These are phyloP conservation scores for Nephrocerus scutellatus DNA, from an alignment of 2,888 invertebrate species.

Conservation along the genomic window DNA sequence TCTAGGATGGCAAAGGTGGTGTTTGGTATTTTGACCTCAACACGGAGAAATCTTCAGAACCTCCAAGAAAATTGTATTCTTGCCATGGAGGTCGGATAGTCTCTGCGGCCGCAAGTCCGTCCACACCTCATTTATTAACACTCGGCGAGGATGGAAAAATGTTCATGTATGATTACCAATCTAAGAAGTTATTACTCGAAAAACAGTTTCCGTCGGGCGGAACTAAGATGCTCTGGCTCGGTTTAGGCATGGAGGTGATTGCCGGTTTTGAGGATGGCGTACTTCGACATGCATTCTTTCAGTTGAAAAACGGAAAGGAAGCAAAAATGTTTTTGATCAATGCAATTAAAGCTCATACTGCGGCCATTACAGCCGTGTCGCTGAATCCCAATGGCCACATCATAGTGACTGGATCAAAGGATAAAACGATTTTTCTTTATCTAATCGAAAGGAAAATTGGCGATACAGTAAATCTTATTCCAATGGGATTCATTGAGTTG, in stretches of 20 bases:
- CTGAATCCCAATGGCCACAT: conserved; percentile 54
- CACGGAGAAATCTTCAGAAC: conserved; percentile 47
- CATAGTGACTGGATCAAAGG: conserved; percentile 61
- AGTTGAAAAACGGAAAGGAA: conserved; percentile 23
- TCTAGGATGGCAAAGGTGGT: conserved; percentile 78
- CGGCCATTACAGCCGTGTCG: conserved; percentile 55
- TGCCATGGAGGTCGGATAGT: conserved; percentile 71
- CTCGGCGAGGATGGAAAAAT: conserved; percentile 68
- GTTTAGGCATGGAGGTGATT: conserved; percentile 60
- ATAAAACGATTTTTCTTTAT: conserved; percentile 64
- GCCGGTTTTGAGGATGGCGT: conserved; percentile 68
- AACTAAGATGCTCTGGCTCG: conserved; percentile 62
- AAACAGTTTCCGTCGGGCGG: conserved; percentile 55
- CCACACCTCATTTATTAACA: conserved; percentile 62
- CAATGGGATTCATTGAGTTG: conserved; percentile 62
- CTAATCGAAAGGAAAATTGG: conserved; percentile 41
- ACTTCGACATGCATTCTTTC: conserved; percentile 51
- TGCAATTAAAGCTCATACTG: conserved; percentile 62
- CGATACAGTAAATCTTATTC: conserved; percentile 50
- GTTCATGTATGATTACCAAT: conserved; percentile 63
- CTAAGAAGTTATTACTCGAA: conserved; percentile 54
- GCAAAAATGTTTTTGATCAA: conserved; percentile 39
- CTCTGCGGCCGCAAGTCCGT: conserved; percentile 62
- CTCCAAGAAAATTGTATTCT: conserved; percentile 52
- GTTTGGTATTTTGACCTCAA: conserved; percentile 67